phyloP scores from a whole-genome alignment of 2,888 invertebrate species.

The Mesopsocus fuscifrons region DNA sequence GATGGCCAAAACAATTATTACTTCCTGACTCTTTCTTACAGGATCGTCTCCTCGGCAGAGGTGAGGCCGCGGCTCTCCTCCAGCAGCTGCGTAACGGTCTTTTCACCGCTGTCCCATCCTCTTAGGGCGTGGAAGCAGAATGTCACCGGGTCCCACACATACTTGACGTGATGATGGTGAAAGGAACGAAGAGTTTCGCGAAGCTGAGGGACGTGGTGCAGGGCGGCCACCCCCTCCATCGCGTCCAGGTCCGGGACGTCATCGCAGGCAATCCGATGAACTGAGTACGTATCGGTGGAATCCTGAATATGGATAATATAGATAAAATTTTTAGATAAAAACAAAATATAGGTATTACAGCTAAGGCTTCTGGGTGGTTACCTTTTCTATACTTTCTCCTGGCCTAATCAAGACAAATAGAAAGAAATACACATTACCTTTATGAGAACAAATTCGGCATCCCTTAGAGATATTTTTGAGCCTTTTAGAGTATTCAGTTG shows the following conservation, averaged over 20 bases:
- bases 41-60: constrained; percentile 13
- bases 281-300: constrained; percentile 11
- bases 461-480: constrained; percentile 14
- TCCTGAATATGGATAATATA: constrained; percentile 13
- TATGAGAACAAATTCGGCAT: constrained; percentile 18
- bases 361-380: no score
- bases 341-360: no score
- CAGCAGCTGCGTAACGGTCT: constrained; percentile 17
- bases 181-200: constrained; percentile 18
- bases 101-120: constrained; percentile 20
- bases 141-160: constrained; percentile 19
- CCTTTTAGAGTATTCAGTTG: constrained; percentile 15
- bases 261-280: constrained; percentile 4
- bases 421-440: constrained; percentile 14
- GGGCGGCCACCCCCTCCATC: background rate
- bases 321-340: no score
- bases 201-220: constrained; percentile 4
- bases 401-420: constrained; percentile 12
- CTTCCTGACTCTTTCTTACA: no score
- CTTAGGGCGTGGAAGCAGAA: constrained; percentile 18
- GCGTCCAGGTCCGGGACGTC: background rate
- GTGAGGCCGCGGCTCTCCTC: constrained; percentile 17
- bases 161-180: constrained; percentile 20
- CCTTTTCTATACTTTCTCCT: no score
- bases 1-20: no score